Evolutionary conservation across 1,140 invertebrate genomes (phyloP).

Genomic region (Pseudomyrmex flavicornis): DNA sequence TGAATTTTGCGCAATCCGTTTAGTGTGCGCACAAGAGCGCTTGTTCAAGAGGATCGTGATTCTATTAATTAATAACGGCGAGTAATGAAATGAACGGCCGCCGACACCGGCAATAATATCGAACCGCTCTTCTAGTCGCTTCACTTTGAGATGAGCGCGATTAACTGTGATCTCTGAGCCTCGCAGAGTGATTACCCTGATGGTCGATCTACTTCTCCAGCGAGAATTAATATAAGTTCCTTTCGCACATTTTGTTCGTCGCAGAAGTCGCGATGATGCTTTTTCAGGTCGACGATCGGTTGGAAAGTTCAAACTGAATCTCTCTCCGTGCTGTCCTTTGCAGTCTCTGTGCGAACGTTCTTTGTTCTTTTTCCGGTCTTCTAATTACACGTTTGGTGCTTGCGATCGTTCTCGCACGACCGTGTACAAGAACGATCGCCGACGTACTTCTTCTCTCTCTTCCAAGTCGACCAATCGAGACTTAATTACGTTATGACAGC

Average conservation of each 20-base stretch:
- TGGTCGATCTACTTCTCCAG: neutral
- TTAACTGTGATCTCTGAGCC: constrained; percentile 25
- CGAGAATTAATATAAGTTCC: neutral
- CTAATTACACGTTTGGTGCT: constrained; percentile 34
- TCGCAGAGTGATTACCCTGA: neutral
- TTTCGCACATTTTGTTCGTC: constrained; percentile 16
- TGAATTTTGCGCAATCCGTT: constrained; percentile 20
- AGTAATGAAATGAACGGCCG: constrained; percentile 35
- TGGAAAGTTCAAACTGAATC: neutral
- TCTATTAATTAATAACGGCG: constrained; percentile 48
- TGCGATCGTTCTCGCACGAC: neutral
- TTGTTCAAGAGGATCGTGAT: constrained; percentile 32
- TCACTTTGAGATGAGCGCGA: neutral
- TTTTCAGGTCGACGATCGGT: neutral
- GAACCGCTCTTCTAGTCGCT: constrained; percentile 16
- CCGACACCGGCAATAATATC: constrained; percentile 50
- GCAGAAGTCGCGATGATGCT: neutral
- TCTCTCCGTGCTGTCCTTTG: no score
- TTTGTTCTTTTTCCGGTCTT: neutral
- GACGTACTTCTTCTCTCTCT: neutral
- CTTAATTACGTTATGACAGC: constrained; percentile 43
- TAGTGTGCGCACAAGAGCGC: constrained; percentile 11
- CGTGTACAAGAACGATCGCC: no score
- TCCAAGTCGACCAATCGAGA: constrained; percentile 21
- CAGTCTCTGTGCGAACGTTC: neutral